Base-by-base conservation (phyloP, 2,888 invertebrate genomes). In the Lasioglossum figueresi region DNA sequence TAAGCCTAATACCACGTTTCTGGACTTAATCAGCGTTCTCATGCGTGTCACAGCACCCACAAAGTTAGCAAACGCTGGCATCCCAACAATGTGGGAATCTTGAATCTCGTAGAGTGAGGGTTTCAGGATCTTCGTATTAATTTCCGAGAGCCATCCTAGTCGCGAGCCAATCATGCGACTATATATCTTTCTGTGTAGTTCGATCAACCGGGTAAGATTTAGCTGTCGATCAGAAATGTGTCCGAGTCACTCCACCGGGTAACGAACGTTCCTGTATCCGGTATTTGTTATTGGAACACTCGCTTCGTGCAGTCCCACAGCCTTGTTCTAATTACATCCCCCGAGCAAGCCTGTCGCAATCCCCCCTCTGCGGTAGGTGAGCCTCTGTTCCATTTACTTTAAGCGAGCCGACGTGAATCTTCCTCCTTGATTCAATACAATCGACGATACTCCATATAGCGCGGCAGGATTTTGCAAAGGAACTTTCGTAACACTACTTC, bases 271-370 rank as follows among this genome's bases (percentile, higher is more conserved):
- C 52, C 78, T 72, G 71, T 76, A 82, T 80, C 78, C 76, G 75
- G 66, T 71, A 88, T 43, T 72, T 79, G 82, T 74, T 66, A 82
- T 79, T 56, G 73, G 66, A 71, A 81, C 80, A 75, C 82, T 86
- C 88, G 82, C 63, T 83, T 77, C 37, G 59, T 77, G 34, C 76
- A 81, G 63, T 88, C 84, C 63, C 84, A 81, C 76, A 88, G 82
- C 88, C 86, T 89, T 85, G 88, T 88, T 89, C 88, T 89, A 88
- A 89, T 88, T 88, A 82, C 82, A 77, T 84, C 82, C 52, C 48
- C 34, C 52, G 80, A 79, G 77, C 40, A 31, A 85, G 74, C 34
- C 31, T 86, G 79, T 76, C 71, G 88, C 79, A 88, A 88, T 86
- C 79, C 63, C 74, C 37, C 74, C 72, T 73, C 73, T 52, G 68